These are phyloP conservation scores for Drosophila maculinotata DNA, from an alignment of 2,888 invertebrate genomes.

Conservation along the genomic window DNA sequence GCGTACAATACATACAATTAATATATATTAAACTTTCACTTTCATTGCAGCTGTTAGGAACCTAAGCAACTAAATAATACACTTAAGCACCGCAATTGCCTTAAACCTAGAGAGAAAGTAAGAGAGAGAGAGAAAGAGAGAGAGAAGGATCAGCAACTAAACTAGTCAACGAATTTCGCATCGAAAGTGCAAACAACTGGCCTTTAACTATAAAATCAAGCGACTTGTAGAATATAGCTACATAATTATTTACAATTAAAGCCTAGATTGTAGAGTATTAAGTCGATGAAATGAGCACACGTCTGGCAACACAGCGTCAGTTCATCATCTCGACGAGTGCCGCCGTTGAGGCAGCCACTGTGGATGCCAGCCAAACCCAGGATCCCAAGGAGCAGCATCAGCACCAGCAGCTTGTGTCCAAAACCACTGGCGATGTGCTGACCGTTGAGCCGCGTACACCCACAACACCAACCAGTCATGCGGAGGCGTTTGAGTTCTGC, in stretches of 20 bases:
- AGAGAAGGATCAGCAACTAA: conserved; percentile 13
- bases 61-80: conserved; percentile 48
- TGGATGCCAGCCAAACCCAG: conserved; percentile 51
- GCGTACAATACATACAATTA: background rate
- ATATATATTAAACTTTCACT: conserved; percentile 15
- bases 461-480: conserved; percentile 42
- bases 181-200: conserved; percentile 44
- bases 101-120: conserved; percentile 40
- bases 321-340: conserved; percentile 82
- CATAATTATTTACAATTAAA: conserved; percentile 13
- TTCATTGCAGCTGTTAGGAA: conserved; percentile 47
- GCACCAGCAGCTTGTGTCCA: conserved; percentile 24
- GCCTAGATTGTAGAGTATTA: conserved; percentile 29
- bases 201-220: conserved; percentile 29
- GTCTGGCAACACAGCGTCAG: conserved; percentile 84
- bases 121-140: conserved; percentile 5
- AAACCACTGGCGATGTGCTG: conserved; percentile 49
- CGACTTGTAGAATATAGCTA: conserved; percentile 29
- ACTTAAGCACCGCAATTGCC: conserved; percentile 71
- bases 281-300: conserved; percentile 82
- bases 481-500: conserved; percentile 72
- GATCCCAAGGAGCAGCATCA: conserved; percentile 53
- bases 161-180: conserved; percentile 72
- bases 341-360: conserved; percentile 39
- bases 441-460: conserved; percentile 56